Evolutionary conservation across 2,797 vertebrate genomes (phyloP).

Genomic region (Myotis planiceps): DNA sequence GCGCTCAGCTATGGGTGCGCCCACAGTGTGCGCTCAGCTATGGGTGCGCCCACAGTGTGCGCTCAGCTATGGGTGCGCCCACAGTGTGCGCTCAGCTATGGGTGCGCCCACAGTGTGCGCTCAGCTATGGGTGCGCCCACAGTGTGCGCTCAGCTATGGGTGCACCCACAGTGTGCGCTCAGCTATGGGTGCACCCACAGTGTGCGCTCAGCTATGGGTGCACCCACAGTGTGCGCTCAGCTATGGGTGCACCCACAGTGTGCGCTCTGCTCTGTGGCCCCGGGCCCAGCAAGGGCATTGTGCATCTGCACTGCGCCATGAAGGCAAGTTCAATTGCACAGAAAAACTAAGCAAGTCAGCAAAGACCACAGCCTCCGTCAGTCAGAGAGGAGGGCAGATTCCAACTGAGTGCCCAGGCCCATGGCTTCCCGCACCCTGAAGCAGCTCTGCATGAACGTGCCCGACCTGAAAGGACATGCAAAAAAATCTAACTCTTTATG

Average conservation of each 20-base stretch:
- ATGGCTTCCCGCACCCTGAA: not conserved
- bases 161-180: too few relatives aligned
- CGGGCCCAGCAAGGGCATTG: not conserved
- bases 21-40: too few relatives aligned
- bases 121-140: not conserved
- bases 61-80: too few relatives aligned
- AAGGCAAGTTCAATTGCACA: not conserved
- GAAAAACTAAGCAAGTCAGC: not conserved
- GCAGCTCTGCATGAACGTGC: not conserved
- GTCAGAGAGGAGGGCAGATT: not conserved
- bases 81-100: not conserved
- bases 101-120: not conserved
- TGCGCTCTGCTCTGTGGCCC: too few relatives aligned
- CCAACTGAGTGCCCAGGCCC: not conserved
- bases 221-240: too few relatives aligned
- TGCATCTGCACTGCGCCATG: too few relatives aligned
- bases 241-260: too few relatives aligned
- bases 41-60: too few relatives aligned
- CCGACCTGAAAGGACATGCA: not conserved
- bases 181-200: too few relatives aligned
- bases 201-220: too few relatives aligned
- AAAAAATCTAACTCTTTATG: not conserved
- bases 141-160: not conserved
- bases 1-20: too few relatives aligned
- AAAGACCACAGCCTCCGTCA: not conserved